Evolutionary conservation across 2,888 invertebrate species (phyloP), one percentile per base, ranked within the genome.

Genomic region (Philonicus albiceps): DNA sequence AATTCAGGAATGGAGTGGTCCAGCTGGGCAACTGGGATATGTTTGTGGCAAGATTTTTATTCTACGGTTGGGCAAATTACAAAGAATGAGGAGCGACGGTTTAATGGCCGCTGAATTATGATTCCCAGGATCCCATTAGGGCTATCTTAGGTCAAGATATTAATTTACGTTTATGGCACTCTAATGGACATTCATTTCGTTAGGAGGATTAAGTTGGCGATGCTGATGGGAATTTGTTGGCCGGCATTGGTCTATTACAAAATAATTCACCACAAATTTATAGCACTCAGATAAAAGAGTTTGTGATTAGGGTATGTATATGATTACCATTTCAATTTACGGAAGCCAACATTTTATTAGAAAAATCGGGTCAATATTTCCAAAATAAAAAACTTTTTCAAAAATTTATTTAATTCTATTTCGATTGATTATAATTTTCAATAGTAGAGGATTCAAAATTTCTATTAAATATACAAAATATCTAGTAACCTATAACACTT

Each of bases 111-210:
- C 73, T 84, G 84, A 84, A 84, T 84, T 84, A 84, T 84, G 84
- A 73, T 31, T 73, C 73, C 73, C 73, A 43, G 49, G 40, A 84
- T 84, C 84, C 84, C 73, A 84, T 84, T 84, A 84, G 16, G 55
- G 73, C 72, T 84, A 84, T 84, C 84, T 73, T 84, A 73, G 84
- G 84, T 84, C 84, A 84, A 84, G 84, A 84, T 84, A 84, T 84
- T 84, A 84, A 84, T 84, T 84, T 73, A 84, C 72, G 84, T 84
- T 84, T 84, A 84, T 84, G 84, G 84, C 40, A 43, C 73, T 84
- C 73, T 84, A 84, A 84, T 84, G 84, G 84, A 84, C 84, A 84
- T 84, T 73, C 84, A 84, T 84, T 64, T 73, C 43, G 73, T 84
- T 73, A 53, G 43, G 43, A 84, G 84, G 84, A 84, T 84, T 84